Percentiles rank a stretch among this genome's conserved stretches.
Evolutionary conservation across 2,113 vertebrate genomes (phyloP).

Genomic region (Tympanuchus pallidicinctus): DNA sequence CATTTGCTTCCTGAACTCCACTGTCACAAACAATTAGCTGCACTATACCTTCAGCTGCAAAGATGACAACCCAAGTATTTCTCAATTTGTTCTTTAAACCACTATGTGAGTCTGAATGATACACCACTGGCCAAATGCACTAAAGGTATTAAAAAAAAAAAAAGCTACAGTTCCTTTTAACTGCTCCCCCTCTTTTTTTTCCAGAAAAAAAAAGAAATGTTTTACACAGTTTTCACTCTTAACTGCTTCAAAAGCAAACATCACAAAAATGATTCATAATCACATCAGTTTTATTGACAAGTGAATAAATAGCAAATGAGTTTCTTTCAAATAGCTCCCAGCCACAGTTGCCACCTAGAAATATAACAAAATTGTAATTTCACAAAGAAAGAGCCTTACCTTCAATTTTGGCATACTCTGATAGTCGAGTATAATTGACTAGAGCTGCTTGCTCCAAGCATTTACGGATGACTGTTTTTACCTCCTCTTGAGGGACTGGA

Average conservation of each 20-base stretch:
- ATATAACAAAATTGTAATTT: conserved; percentile 57
- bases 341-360: conserved; percentile 61
- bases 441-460: conserved; percentile 98
- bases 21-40: conserved; percentile 53
- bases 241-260: conserved; percentile 32
- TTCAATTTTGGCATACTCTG: conserved; percentile 99
- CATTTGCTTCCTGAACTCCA: conserved; percentile 36
- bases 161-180: conserved; percentile 15
- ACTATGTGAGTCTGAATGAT: background rate
- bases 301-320: conserved; percentile 40
- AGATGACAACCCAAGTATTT: conserved; percentile 60
- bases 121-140: conserved; percentile 55
- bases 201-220: background rate
- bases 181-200: conserved; percentile 28
- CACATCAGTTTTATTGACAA: conserved; percentile 55
- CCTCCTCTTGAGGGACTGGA: conserved; percentile 94
- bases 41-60: conserved; percentile 56
- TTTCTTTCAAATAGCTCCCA: conserved; percentile 61
- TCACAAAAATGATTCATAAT: conserved; percentile 15
- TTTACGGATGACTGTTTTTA: conserved; percentile 95
- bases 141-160: background rate
- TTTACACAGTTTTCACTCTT: conserved; percentile 19
- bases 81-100: conserved; percentile 45
- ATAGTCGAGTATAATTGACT: conserved; percentile 97
- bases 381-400: conserved; percentile 83